Evolutionary conservation across 2,113 vertebrate species (phyloP).

Genomic region (Tonatia bakeri): DNA sequence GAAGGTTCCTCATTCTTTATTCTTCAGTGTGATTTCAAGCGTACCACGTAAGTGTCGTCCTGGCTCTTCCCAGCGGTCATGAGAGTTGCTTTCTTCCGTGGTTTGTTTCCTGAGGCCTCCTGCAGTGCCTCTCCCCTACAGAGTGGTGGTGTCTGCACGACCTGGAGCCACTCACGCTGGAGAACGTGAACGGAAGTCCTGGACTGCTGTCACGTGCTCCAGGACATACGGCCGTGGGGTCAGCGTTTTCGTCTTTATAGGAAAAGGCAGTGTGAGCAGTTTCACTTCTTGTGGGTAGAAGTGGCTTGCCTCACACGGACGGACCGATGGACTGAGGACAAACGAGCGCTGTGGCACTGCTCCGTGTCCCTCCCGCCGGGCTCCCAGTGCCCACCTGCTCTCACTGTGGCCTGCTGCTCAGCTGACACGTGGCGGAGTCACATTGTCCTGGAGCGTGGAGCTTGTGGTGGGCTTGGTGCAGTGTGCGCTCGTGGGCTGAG

Average conservation of each 20-base stretch:
- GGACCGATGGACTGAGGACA: neutral
- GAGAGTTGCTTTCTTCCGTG: neutral
- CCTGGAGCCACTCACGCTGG: neutral
- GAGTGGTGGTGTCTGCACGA: neutral
- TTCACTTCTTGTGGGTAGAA: neutral
- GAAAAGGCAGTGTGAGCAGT: neutral
- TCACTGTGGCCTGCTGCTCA: neutral
- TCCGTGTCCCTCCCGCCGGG: neutral
- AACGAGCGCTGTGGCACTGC: accelerated
- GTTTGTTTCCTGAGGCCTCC: neutral
- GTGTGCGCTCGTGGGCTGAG: too few species aligned
- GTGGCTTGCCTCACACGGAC: neutral
- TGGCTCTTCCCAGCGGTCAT: accelerated
- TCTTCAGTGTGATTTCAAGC: too few species aligned
- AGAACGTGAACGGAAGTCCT: too few species aligned
- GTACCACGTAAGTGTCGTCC: accelerated
- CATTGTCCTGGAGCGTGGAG: neutral
- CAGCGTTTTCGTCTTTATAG: neutral
- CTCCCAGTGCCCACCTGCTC: neutral
- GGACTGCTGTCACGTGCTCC: accelerated
- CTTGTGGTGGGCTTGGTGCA: neutral
- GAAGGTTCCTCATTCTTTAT: neutral
- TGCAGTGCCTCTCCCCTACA: too few species aligned
- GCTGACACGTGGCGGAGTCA: accelerated
- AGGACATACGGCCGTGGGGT: accelerated